Conservation (phyloP, 2,797 vertebrate species). For the Anisognathus igniventris region DNA sequence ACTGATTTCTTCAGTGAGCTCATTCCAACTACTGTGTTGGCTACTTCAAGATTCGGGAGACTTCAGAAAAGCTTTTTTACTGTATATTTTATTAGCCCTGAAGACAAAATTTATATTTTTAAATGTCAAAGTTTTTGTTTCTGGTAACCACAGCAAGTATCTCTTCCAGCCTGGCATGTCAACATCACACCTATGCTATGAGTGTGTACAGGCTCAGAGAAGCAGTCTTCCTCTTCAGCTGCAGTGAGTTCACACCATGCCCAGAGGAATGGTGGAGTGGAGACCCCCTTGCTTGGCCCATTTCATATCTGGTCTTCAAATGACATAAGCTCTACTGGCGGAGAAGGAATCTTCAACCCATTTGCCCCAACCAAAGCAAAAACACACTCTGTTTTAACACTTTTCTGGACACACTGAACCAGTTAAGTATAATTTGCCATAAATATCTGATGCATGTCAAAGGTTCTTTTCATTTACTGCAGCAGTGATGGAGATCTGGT, state of each 20-base stretch:
- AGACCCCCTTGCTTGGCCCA: neutral
- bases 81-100: neutral
- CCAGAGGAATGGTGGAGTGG: neutral
- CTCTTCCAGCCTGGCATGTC: neutral
- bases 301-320: neutral
- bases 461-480: neutral
- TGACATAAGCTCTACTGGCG: neutral
- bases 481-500: neutral
- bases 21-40: rapidly evolving
- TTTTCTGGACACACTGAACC: neutral
- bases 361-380: neutral
- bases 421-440: neutral
- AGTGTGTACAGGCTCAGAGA: rapidly evolving
- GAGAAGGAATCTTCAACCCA: neutral
- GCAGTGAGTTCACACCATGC: neutral
- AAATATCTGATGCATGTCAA: neutral
- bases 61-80: neutral
- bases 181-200: neutral
- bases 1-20: neutral
- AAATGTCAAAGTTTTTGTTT: neutral
- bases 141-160: neutral
- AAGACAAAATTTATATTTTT: neutral
- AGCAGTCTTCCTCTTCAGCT: neutral
- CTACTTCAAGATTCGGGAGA: neutral
- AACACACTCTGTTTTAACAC: rapidly evolving